Percentiles rank a stretch among this genome's conserved stretches.
Conservation (phyloP, 2,888 invertebrate genomes). For the Chaitophorus viminalis region DNA sequence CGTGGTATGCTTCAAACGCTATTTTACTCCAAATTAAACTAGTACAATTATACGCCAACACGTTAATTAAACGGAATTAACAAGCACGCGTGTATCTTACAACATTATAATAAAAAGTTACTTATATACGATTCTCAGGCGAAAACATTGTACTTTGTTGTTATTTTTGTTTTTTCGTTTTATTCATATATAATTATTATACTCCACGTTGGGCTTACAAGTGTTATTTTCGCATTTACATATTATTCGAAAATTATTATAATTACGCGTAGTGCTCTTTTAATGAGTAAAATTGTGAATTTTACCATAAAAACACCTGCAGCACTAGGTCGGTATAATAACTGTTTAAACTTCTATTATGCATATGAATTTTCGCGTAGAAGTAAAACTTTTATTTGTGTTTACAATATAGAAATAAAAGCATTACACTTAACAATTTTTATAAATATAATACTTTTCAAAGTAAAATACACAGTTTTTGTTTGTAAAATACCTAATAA, state of each 20-base stretch:
- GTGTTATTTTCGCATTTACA: constrained; percentile 16
- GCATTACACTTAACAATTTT: too few species aligned
- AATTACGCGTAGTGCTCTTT: background rate
- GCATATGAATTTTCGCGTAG: background rate
- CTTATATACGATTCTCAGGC: constrained; percentile 25
- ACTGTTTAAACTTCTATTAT: background rate
- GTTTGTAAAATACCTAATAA: too few species aligned
- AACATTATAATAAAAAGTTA: constrained; percentile 1
- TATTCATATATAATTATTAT: constrained; percentile 23
- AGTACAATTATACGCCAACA: constrained; percentile 25
- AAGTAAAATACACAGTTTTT: too few species aligned
- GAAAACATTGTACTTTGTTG: constrained; percentile 23
- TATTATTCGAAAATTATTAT: constrained; percentile 19
- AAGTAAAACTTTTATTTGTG: too few species aligned
- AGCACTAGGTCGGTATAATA: background rate
- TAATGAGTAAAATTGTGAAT: background rate
- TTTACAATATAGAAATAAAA: too few species aligned
- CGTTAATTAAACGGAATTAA: constrained; percentile 40
- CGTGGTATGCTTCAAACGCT: background rate
- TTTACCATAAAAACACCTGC: background rate
- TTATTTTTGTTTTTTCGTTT: background rate
- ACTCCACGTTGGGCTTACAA: constrained; percentile 28
- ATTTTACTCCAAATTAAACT: constrained; percentile 3
- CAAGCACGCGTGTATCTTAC: constrained; percentile 35
- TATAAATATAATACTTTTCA: too few species aligned